Evolutionary conservation across 2,888 invertebrate species (phyloP).

Genomic region (Parasteatoda lunata): DNA sequence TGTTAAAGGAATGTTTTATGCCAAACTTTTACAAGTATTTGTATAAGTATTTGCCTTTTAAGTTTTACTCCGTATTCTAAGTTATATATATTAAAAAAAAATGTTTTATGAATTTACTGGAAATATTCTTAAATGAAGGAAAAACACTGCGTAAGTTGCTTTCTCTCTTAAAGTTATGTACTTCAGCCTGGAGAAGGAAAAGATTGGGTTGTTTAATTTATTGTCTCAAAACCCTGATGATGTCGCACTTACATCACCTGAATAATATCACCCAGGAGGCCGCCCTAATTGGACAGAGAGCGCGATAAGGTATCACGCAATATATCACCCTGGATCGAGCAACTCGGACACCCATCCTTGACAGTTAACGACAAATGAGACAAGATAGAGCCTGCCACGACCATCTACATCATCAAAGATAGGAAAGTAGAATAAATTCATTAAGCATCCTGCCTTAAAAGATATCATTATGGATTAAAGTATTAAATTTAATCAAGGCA

Average conservation of each 20-base stretch:
- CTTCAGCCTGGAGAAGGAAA: neutral
- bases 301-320: constrained; percentile 61
- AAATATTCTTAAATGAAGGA: too few relatives aligned
- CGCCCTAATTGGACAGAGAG: constrained; percentile 50
- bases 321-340: constrained; percentile 38
- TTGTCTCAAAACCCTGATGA: constrained; percentile 40
- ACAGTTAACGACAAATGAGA: constrained; percentile 43
- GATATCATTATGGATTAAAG: neutral
- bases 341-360: constrained; percentile 4
- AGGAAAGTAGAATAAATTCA: neutral
- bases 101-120: too few relatives aligned
- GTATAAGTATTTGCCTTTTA: too few relatives aligned
- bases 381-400: constrained; percentile 20
- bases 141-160: too few relatives aligned
- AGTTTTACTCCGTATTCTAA: too few relatives aligned
- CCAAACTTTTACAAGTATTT: too few relatives aligned
- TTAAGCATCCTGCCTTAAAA: neutral
- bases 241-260: constrained; percentile 36
- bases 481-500: neutral
- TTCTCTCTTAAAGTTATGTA: too few relatives aligned
- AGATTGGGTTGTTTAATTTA: constrained; percentile 20
- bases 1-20: too few relatives aligned
- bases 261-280: constrained; percentile 54
- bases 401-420: constrained; percentile 19
- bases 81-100: too few relatives aligned